Conservation (phyloP, 1,140 invertebrate genomes). For the Drosophila pallidifrons region DNA sequence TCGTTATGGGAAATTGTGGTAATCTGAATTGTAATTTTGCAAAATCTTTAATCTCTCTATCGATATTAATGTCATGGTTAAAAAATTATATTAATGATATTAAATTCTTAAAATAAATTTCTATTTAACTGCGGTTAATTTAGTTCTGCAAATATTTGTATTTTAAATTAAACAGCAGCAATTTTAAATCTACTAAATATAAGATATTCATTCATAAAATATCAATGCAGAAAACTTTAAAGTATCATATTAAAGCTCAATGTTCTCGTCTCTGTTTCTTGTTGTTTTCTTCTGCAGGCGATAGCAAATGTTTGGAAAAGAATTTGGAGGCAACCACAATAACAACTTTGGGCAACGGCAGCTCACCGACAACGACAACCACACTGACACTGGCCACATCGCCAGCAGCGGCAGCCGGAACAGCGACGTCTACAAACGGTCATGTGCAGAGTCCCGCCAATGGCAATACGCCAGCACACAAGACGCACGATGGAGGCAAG, state of each 20-base stretch:
- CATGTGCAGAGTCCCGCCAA: slow-evolving; percentile 47
- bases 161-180: no score
- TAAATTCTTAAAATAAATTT: no score
- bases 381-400: slow-evolving; percentile 63
- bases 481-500: slow-evolving; percentile 55
- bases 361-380: slow-evolving; percentile 72
- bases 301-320: slow-evolving; percentile 83
- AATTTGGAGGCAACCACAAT: slow-evolving; percentile 73
- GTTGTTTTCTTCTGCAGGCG: slow-evolving; percentile 58
- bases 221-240: no score
- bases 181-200: no score
- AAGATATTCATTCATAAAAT: no score
- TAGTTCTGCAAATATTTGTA: background rate
- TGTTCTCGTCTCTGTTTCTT: slow-evolving; percentile 26
- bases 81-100: no score
- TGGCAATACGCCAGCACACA: slow-evolving; percentile 48
- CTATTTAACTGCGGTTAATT: no score
- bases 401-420: slow-evolving; percentile 21
- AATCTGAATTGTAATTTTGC: no score
- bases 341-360: slow-evolving; percentile 72
- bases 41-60: no score
- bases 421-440: slow-evolving; percentile 15
- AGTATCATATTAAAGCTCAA: no score
- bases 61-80: no score
- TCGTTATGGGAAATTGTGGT: background rate